phyloP scores from a whole-genome alignment of 2,113 vertebrate genomes.

The Callaeas wilsoni region DNA sequence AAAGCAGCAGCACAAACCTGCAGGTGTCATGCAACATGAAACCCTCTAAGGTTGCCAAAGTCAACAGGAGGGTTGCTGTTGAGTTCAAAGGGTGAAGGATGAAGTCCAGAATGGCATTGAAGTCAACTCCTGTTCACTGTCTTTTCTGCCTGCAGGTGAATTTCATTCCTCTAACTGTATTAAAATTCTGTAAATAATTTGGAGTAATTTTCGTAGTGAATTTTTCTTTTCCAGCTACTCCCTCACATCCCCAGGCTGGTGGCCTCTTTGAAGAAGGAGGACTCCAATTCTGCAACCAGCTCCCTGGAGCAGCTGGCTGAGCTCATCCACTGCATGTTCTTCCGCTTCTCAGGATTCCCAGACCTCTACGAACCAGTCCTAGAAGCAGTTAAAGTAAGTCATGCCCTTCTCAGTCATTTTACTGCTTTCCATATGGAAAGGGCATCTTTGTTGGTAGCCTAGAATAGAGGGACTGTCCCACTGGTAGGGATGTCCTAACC shows the following conservation, averaged over 20 bases:
- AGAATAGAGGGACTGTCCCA: not conserved
- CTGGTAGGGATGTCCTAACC: not conserved
- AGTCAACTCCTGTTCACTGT: not conserved
- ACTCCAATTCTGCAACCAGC: constrained; percentile 74
- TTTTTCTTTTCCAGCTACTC: constrained; percentile 68
- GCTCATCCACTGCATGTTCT: constrained; percentile 82
- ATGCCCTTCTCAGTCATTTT: not conserved
- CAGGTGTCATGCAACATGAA: not conserved
- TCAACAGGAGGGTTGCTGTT: not conserved
- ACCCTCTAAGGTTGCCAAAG: not conserved
- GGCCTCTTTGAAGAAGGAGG: constrained; percentile 72
- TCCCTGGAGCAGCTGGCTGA: constrained; percentile 76
- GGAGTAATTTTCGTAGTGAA: not conserved
- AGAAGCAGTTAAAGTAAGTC: constrained; percentile 76
- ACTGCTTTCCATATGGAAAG: not conserved
- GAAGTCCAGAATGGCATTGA: not conserved
- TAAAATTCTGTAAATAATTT: not conserved
- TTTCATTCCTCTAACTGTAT: not conserved
- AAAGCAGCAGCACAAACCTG: not conserved
- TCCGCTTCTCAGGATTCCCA: constrained; percentile 82
- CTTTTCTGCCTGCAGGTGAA: not conserved
- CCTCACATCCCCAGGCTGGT: constrained; percentile 79
- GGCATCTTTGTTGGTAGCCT: not conserved
- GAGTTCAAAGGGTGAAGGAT: not conserved
- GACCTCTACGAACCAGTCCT: constrained; percentile 80